phyloP scores from a whole-genome alignment of 35 echinoderm and acorn worm genomes.

The Strongylocentrotus purpuratus region DNA sequence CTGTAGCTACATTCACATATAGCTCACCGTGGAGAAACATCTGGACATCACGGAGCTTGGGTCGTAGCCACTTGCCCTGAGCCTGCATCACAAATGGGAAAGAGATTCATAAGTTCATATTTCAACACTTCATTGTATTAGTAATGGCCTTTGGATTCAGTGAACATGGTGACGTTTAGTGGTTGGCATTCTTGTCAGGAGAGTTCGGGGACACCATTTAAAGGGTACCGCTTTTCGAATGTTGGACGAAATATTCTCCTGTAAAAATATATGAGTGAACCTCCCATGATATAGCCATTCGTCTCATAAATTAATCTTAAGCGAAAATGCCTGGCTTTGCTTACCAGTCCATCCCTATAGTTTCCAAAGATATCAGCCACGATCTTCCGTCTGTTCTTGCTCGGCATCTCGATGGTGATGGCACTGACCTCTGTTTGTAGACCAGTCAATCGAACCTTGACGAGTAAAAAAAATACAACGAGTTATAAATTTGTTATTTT shows the following conservation, averaged over 20 bases:
- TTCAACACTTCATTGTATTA: neutral
- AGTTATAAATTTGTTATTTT: neutral
- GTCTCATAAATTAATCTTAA: neutral
- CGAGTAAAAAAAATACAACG: neutral
- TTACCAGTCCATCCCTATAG: conserved; percentile 74
- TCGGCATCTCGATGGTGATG: conserved; percentile 65
- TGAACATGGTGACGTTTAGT: neutral
- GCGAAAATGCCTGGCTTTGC: neutral
- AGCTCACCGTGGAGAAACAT: conserved; percentile 72
- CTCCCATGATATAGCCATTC: neutral
- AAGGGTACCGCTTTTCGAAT: neutral
- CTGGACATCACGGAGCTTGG: conserved; percentile 77
- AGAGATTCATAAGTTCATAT: neutral
- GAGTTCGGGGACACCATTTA: neutral
- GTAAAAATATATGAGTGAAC: too few species aligned
- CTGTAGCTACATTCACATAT: conserved; percentile 89
- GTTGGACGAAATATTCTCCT: neutral
- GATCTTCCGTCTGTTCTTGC: conserved; percentile 57
- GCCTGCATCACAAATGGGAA: conserved; percentile 61
- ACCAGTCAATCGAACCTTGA: conserved; percentile 69
- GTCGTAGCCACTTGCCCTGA: conserved; percentile 64
- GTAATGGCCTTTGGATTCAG: neutral
- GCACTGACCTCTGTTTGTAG: conserved; percentile 64
- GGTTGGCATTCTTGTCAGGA: neutral
- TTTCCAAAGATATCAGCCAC: conserved; percentile 69